Evolutionary conservation across 2,888 invertebrate genomes (phyloP), one percentile per base, ranked within the genome.

Genomic region (Dasysyrphus albostriatus): DNA sequence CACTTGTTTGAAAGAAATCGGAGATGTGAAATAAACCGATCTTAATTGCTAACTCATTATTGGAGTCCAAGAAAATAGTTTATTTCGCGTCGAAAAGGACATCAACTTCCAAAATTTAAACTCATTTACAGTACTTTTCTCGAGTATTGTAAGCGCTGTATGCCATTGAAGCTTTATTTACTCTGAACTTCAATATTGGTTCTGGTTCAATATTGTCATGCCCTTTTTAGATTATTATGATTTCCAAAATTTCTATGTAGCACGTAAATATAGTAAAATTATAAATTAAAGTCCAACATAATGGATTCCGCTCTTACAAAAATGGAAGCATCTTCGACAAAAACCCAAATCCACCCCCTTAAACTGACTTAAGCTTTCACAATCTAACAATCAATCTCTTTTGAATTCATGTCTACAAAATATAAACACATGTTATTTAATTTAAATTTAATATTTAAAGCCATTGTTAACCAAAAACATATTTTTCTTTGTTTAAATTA

Each of bases 391-490:
- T 29, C 37, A 19, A 34, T 32, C 44, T 34, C 69, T 29, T 24
- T 49, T 39, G 6, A 19, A 10, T 42, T 24, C 5, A 44, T 42
- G 54, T 67, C 29, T 54, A 77, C 77, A 70, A 37, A 42, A 16
- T 70, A 54, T 73, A 77, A 69, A 73, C 77, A 42, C 44, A 14
- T 10, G 19, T 37, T 69, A 58, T 8, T 24, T 54, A 19, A 61
- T 63, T 70, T 58, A 39, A 73, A 69, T 72, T 81, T 54, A 78
- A 78, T 83, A 75, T 79, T 88, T 88, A 88, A 88, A 88, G 88
- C 88, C 79, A 88, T 88, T 80, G 75, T 58, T 88, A 88, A 88
- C 83, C 88, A 83, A 83, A 88, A 88, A 83, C 87, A 83, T 87
- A 34, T 67, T 81, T 56, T 39, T 44, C 29, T 47, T 47, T 12